Percentiles rank a stretch among this genome's conserved stretches.
phyloP scores from a whole-genome alignment of 2,888 invertebrate genomes.

The Drosophila prostipennis region DNA sequence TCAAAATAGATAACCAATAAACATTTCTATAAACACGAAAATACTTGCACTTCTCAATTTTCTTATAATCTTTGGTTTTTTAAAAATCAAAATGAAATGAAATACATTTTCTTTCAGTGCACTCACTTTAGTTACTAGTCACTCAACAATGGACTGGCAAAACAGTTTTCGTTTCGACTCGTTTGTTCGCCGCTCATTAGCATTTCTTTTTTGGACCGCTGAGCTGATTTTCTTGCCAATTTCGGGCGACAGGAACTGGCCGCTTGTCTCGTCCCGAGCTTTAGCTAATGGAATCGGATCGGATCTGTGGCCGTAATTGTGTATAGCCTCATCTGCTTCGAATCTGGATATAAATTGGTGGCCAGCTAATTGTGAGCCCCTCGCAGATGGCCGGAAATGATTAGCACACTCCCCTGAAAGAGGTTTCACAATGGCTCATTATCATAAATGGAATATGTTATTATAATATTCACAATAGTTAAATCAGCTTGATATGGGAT shows the following conservation, averaged over 20 bases:
- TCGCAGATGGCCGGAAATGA: constrained; percentile 37
- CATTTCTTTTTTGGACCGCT: constrained; percentile 46
- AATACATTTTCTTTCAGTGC: constrained; percentile 6
- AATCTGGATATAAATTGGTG: constrained; percentile 20
- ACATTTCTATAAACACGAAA: too few species aligned
- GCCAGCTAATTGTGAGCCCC: constrained; percentile 27
- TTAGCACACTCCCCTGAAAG: constrained; percentile 21
- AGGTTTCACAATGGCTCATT: constrained; percentile 19
- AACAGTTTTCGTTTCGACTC: constrained; percentile 48
- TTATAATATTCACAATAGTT: constrained; percentile 1
- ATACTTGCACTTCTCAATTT: too few species aligned
- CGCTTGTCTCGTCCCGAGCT: constrained; percentile 41
- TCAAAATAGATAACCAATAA: too few species aligned
- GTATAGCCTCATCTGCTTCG: constrained; percentile 27
- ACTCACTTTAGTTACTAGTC: constrained; percentile 27
- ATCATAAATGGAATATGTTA: constrained; percentile 21
- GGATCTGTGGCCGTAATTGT: constrained; percentile 34
- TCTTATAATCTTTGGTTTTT: too few species aligned
- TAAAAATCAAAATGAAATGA: background rate
- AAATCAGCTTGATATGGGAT: background rate
- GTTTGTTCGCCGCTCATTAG: constrained; percentile 55
- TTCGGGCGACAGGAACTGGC: constrained; percentile 39
- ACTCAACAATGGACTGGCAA: constrained; percentile 39
- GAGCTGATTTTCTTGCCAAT: constrained; percentile 33
- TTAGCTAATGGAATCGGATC: constrained; percentile 47